phyloP scores from a whole-genome alignment of 2,888 invertebrate genomes.

The Microctonus aethiopoides region DNA sequence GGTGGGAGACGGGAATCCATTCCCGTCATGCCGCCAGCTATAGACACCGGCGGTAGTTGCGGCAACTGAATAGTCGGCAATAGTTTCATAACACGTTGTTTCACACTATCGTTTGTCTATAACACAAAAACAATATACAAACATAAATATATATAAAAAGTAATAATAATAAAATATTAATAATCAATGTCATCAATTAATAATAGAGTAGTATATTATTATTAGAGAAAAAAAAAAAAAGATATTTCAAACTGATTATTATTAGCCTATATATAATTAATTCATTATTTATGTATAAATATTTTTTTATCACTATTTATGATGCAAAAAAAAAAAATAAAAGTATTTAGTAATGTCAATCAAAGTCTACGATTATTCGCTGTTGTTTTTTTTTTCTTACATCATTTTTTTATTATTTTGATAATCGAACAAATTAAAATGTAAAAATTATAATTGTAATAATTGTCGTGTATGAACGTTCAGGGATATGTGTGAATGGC shows the following conservation, averaged over 20 bases:
- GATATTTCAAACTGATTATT: background rate
- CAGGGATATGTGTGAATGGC: background rate
- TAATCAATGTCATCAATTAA: background rate
- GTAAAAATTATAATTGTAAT: background rate
- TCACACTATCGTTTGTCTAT: conserved; percentile 46
- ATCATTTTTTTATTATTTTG: background rate
- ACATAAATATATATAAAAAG: conserved; percentile 2
- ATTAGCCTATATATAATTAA: background rate
- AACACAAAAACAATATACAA: conserved; percentile 43
- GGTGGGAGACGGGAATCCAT: conserved; percentile 81
- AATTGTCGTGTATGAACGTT: background rate
- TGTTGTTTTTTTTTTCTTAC: background rate
- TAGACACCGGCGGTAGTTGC: conserved; percentile 64
- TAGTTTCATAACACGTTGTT: conserved; percentile 69
- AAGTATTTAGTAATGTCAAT: background rate
- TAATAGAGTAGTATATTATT: too few relatives aligned
- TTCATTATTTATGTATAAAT: background rate
- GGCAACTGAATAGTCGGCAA: conserved; percentile 68
- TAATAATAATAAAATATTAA: conserved; percentile 31
- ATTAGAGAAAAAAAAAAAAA: too few relatives aligned
- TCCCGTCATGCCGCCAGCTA: conserved; percentile 71
- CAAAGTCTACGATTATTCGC: background rate
- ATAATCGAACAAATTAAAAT: too few relatives aligned
- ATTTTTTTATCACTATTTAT: background rate
- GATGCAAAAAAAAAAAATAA: background rate